Conservation (phyloP, 2,113 vertebrate species). For the Geothlypis trichas region DNA sequence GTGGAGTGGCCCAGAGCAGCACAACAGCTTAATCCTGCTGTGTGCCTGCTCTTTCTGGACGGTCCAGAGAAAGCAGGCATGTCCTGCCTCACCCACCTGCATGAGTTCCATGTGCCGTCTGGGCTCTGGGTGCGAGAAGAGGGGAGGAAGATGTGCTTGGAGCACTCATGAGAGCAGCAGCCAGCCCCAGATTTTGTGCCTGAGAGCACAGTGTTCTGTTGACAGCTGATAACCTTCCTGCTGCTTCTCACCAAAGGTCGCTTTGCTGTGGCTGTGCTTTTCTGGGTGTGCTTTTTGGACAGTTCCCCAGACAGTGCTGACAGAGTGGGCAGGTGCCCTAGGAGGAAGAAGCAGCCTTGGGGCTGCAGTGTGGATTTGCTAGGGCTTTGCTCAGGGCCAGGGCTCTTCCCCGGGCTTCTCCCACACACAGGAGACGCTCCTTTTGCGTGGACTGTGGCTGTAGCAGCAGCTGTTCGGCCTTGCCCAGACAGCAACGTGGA, state of each 20-base stretch:
- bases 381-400: neutral
- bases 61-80: neutral
- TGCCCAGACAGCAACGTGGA: neutral
- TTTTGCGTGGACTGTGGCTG: neutral
- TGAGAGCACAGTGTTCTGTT: accelerated
- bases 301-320: no score
- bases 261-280: neutral
- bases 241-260: neutral
- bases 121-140: neutral
- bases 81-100: neutral
- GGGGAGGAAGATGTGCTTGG: accelerated
- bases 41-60: neutral
- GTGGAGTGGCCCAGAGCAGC: neutral
- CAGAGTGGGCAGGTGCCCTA: neutral
- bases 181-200: neutral
- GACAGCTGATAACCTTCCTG: neutral
- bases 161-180: neutral
- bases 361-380: neutral
- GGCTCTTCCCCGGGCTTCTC: neutral
- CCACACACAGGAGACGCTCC: accelerated
- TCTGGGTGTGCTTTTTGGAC: neutral
- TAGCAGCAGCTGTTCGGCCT: neutral
- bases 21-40: neutral
- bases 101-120: accelerated
- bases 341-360: no score